Evolutionary conservation across 2,888 invertebrate species (phyloP).

Genomic region (Plebejus melissa): DNA sequence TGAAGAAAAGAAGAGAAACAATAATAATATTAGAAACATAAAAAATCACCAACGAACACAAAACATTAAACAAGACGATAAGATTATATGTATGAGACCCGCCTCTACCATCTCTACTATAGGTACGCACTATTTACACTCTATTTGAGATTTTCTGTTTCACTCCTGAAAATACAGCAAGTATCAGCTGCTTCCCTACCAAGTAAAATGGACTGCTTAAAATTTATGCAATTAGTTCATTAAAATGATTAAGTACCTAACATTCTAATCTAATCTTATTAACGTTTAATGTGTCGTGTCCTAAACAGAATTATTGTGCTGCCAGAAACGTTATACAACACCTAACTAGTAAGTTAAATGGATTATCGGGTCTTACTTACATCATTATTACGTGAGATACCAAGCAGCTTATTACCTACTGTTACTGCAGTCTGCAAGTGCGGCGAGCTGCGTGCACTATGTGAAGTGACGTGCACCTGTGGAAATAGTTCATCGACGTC

Average conservation of each 20-base stretch:
- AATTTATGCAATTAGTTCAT: neutral
- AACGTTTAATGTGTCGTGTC: too few species aligned
- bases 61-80: too few species aligned
- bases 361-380: conserved; percentile 7
- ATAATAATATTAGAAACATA: too few species aligned
- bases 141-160: too few species aligned
- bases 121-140: too few species aligned
- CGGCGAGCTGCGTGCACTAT: neutral
- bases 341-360: neutral
- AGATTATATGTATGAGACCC: too few species aligned
- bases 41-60: too few species aligned
- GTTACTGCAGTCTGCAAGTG: neutral
- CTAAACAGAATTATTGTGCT: neutral
- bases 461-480: neutral
- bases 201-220: neutral
- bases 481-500: neutral
- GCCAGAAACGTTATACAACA: neutral
- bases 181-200: neutral
- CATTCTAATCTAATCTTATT: too few species aligned
- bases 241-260: too few species aligned
- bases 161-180: neutral
- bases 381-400: conserved; percentile 14
- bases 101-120: too few species aligned
- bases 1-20: too few species aligned
- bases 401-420: neutral